These are phyloP conservation scores for Neocrepidodera transversa DNA, from an alignment of 2,888 invertebrate species.

Conservation along the genomic window DNA sequence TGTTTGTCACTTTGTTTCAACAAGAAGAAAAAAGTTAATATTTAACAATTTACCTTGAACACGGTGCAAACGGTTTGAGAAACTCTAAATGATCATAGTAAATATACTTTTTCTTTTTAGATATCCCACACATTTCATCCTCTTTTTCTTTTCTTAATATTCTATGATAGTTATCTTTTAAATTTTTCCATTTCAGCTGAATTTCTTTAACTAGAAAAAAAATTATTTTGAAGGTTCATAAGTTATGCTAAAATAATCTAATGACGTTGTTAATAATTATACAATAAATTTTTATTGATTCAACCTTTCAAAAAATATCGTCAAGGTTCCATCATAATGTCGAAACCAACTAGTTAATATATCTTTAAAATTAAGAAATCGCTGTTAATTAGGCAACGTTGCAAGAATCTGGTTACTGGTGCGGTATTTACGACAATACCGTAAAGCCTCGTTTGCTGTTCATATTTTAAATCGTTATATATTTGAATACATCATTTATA, in stretches of 20 bases:
- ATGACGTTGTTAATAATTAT: too few species aligned
- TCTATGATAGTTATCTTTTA: slow-evolving; percentile 48
- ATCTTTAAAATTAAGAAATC: neutral
- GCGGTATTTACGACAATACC: neutral
- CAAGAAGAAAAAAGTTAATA: too few species aligned
- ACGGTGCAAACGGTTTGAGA: slow-evolving; percentile 37
- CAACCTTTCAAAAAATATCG: too few species aligned
- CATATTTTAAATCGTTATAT: neutral
- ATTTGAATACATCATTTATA: slow-evolving; percentile 1
- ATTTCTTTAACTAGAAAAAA: slow-evolving; percentile 48
- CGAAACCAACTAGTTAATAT: too few species aligned
- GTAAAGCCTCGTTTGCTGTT: slow-evolving; percentile 8
- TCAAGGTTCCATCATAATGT: too few species aligned
- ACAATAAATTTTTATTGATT: too few species aligned
- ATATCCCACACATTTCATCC: slow-evolving; percentile 35
- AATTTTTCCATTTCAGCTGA: slow-evolving; percentile 51
- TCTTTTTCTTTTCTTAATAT: slow-evolving; percentile 45
- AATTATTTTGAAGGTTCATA: neutral
- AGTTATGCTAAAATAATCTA: too few species aligned
- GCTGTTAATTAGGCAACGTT: neutral
- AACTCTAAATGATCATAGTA: slow-evolving; percentile 48
- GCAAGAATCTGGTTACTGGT: neutral
- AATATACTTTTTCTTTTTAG: slow-evolving; percentile 45
- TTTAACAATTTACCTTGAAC: neutral
- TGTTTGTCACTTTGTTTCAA: too few species aligned